Conservation (phyloP, 2,888 invertebrate genomes). For the Drosophila limbata region DNA sequence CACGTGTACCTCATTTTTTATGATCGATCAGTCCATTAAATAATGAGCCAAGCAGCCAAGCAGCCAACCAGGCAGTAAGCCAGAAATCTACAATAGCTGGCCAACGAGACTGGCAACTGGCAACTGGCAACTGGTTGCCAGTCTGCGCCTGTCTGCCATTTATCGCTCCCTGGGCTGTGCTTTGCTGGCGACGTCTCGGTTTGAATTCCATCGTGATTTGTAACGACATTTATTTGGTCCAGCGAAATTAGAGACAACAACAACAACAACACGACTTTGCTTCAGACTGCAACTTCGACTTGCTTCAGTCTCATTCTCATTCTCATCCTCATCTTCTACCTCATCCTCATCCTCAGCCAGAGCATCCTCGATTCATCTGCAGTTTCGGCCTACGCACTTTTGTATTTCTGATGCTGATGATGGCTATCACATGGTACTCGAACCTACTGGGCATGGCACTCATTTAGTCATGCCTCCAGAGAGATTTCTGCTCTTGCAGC, state of each 20-base stretch:
- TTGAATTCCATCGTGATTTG: conserved; percentile 84
- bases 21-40: conserved; percentile 85
- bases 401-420: conserved; percentile 52
- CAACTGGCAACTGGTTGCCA: conserved; percentile 51
- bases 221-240: conserved; percentile 83
- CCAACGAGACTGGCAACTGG: conserved; percentile 41
- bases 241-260: conserved; percentile 72
- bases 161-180: conserved; percentile 79
- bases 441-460: conserved; percentile 48
- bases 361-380: conserved; percentile 20
- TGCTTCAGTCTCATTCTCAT: conserved; percentile 43
- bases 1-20: conserved; percentile 83
- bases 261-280: conserved; percentile 31
- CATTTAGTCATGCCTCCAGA: conserved; percentile 47
- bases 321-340: conserved; percentile 27
- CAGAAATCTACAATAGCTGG: conserved; percentile 4
- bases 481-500: conserved; percentile 18
- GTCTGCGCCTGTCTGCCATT: conserved; percentile 63
- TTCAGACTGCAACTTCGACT: conserved; percentile 20
- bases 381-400: conserved; percentile 70
- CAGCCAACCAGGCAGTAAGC: conserved; percentile 24
- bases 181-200: conserved; percentile 56
- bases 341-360: conserved; percentile 22
- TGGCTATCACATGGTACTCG: conserved; percentile 60
- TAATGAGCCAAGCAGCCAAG: conserved; percentile 68